Conservation (phyloP, 2,888 invertebrate species). For the Papilio protenor region DNA sequence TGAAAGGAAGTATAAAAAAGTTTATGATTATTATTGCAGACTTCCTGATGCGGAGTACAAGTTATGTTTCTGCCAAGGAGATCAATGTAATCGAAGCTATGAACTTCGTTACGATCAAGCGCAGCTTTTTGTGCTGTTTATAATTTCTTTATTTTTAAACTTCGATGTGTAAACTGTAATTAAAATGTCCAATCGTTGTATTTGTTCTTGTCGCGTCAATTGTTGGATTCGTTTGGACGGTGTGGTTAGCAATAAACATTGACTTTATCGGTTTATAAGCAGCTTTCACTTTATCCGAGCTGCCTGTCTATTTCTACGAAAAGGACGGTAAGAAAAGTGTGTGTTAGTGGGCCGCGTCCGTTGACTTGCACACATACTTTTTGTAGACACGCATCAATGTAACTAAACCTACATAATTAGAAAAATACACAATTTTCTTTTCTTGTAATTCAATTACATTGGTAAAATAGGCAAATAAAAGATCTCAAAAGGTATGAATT, state of each 20-base stretch:
- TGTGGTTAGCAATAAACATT: conserved; percentile 73
- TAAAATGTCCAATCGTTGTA: conserved; percentile 44
- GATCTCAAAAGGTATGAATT: conserved; percentile 1
- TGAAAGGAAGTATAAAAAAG: not conserved
- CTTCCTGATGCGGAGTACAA: conserved; percentile 70
- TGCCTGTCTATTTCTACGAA: conserved; percentile 81
- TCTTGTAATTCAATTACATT: conserved; percentile 28
- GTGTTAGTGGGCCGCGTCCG: conserved; percentile 82
- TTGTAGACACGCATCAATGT: conserved; percentile 68
- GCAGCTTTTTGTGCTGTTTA: conserved; percentile 42
- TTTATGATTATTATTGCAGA: conserved; percentile 57
- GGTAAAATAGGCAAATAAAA: conserved; percentile 4
- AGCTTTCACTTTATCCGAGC: conserved; percentile 82
- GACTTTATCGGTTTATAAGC: conserved; percentile 77
- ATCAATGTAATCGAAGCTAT: conserved; percentile 68
- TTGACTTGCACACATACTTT: conserved; percentile 68
- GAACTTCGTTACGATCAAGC: conserved; percentile 26
- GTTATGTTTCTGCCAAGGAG: conserved; percentile 73
- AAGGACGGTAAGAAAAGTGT: conserved; percentile 81
- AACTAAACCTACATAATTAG: conserved; percentile 73
- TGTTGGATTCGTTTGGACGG: conserved; percentile 62
- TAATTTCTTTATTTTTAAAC: conserved; percentile 37
- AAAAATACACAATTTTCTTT: conserved; percentile 62
- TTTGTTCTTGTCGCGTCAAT: conserved; percentile 54
- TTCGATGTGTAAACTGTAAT: conserved; percentile 38